phyloP scores from a whole-genome alignment of 2,113 vertebrate species.

The Eulacestoma nigropectus region DNA sequence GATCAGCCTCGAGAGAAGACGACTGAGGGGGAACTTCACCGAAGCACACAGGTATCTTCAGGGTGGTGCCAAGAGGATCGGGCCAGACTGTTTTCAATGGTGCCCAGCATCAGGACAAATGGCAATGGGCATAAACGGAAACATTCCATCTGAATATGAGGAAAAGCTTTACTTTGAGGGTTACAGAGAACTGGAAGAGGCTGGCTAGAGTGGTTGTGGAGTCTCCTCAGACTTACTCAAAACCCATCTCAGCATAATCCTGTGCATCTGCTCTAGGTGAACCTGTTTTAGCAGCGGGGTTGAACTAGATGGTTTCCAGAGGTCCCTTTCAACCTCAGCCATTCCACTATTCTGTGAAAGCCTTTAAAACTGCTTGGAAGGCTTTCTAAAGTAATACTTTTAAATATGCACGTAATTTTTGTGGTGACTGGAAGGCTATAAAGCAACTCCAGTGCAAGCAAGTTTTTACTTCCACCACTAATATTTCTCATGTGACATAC shows the following conservation, averaged over 20 bases:
- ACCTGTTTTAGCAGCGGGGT: neutral
- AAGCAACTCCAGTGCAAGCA: neutral
- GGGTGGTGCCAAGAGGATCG: no score
- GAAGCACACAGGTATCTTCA: neutral
- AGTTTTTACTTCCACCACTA: neutral
- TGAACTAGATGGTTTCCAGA: neutral
- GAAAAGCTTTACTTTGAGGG: neutral
- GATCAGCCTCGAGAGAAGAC: neutral
- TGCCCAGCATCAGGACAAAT: neutral
- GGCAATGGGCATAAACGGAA: neutral
- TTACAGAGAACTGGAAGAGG: neutral
- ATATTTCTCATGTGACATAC: slow-evolving; percentile 5
- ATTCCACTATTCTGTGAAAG: neutral
- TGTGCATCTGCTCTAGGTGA: neutral
- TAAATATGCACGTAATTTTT: neutral
- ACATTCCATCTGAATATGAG: neutral
- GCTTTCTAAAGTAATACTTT: slow-evolving; percentile 1
- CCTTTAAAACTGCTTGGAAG: neutral
- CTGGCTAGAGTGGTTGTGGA: neutral
- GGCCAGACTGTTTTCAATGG: neutral
- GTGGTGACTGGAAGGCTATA: neutral
- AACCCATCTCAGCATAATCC: neutral
- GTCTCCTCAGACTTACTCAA: neutral
- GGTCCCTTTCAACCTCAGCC: neutral
- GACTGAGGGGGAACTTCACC: neutral